Evolutionary conservation across 1,140 invertebrate genomes (phyloP).

Genomic region (Trypoxylus dichotomus): DNA sequence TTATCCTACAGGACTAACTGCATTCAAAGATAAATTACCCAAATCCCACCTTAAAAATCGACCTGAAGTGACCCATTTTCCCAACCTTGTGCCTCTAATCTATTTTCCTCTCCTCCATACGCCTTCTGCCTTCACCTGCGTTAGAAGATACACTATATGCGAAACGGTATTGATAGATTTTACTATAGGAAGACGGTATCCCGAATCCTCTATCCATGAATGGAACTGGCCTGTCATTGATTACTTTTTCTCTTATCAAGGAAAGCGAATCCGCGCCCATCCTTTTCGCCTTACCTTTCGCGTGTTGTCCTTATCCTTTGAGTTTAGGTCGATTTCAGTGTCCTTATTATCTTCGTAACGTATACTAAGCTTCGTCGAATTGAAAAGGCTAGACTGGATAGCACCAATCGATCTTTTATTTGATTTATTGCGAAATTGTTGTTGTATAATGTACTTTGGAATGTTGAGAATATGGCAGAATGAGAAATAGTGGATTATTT

Average conservation of each 20-base stretch:
- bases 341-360: background rate
- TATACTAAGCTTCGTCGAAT: background rate
- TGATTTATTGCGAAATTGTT: too few species aligned
- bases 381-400: background rate
- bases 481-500: too few species aligned
- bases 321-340: background rate
- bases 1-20: background rate
- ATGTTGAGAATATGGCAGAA: too few species aligned
- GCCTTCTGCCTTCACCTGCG: background rate
- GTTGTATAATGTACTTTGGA: too few species aligned
- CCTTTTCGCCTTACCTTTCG: background rate
- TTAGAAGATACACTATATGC: too few species aligned
- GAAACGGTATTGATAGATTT: constrained; percentile 4
- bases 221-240: constrained; percentile 14
- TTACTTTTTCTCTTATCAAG: background rate
- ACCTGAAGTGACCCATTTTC: background rate
- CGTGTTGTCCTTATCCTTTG: background rate
- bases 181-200: background rate
- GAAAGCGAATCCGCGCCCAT: background rate
- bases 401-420: background rate
- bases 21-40: constrained; percentile 28
- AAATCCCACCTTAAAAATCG: background rate
- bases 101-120: background rate
- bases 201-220: constrained; percentile 3
- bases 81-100: background rate